A percentile compares a stretch with the other conserved stretches of the same genome.
Conservation (phyloP, 2,113 vertebrate genomes). For the Corynorhinus townsendii region DNA sequence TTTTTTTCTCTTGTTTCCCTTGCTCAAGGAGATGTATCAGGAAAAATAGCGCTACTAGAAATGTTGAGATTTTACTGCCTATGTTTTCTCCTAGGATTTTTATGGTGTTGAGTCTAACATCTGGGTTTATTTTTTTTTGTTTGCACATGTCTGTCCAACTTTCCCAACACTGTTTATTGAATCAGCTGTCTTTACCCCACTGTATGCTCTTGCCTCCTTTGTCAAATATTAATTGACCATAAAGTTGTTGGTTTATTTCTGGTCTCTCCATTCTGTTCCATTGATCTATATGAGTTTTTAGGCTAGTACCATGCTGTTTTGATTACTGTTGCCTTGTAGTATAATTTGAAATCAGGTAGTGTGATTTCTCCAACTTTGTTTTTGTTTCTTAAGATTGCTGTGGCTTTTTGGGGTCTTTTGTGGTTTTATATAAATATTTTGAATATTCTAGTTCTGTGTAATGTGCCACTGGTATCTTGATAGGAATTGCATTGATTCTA, state of each 20-base stretch:
- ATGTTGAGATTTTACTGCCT: background rate
- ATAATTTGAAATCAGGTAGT: background rate
- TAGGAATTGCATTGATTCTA: background rate
- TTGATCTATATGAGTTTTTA: background rate
- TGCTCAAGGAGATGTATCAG: background rate
- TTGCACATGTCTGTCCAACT: background rate
- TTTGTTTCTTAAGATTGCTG: background rate
- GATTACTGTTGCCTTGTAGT: background rate
- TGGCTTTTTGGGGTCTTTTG: background rate
- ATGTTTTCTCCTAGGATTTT: background rate
- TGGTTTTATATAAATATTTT: background rate
- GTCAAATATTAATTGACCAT: background rate
- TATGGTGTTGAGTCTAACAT: background rate
- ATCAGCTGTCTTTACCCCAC: background rate
- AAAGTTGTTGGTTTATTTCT: background rate
- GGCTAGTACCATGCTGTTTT: background rate
- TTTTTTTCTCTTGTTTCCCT: background rate
- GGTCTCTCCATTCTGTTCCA: background rate
- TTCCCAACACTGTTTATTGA: background rate
- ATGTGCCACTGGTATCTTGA: background rate
- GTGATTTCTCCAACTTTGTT: background rate
- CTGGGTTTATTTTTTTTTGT: background rate
- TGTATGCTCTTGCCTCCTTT: background rate
- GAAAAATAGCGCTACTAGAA: background rate
- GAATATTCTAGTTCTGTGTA: background rate